Conservation (phyloP, 1,140 invertebrate genomes). For the Copidosoma floridanum region DNA sequence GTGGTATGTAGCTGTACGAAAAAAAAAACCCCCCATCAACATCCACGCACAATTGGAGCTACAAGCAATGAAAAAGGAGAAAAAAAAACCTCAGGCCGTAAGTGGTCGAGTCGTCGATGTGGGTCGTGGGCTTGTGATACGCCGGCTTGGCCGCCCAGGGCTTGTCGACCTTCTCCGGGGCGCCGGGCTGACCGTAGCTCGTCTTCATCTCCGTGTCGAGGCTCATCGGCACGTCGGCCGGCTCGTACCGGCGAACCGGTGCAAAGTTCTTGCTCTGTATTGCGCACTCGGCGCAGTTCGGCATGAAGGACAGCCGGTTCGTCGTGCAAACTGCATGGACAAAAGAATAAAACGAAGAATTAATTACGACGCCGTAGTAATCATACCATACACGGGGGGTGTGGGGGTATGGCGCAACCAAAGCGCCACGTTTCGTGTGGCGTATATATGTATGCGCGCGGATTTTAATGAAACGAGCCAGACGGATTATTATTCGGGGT, state of each 20-base stretch:
- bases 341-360: slow-evolving; percentile 5
- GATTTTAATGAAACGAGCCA: too few relatives aligned
- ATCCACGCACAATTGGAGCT: too few relatives aligned
- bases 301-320: slow-evolving; percentile 46
- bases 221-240: slow-evolving; percentile 59
- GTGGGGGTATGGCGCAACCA: too few relatives aligned
- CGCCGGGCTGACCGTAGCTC: slow-evolving; percentile 47
- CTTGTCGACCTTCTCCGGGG: slow-evolving; percentile 30
- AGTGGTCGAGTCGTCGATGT: slow-evolving; percentile 47
- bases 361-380: too few relatives aligned
- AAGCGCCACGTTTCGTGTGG: too few relatives aligned
- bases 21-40: too few relatives aligned
- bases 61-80: too few relatives aligned
- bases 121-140: slow-evolving; percentile 35
- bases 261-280: slow-evolving; percentile 39
- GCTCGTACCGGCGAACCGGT: slow-evolving; percentile 44
- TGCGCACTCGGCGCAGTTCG: slow-evolving; percentile 33
- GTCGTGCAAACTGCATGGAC: slow-evolving; percentile 44
- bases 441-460: too few relatives aligned
- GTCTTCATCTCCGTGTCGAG: slow-evolving; percentile 47
- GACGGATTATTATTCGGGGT: too few relatives aligned
- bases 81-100: slow-evolving; percentile 44
- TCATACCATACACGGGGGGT: too few relatives aligned
- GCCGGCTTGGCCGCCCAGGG: slow-evolving; percentile 29
- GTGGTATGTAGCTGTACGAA: slow-evolving; percentile 35